A percentile compares a stretch with the other conserved stretches of the same genome.
Evolutionary conservation across 2,888 invertebrate species (phyloP).

Genomic region (Sceliomorpha sp.): DNA sequence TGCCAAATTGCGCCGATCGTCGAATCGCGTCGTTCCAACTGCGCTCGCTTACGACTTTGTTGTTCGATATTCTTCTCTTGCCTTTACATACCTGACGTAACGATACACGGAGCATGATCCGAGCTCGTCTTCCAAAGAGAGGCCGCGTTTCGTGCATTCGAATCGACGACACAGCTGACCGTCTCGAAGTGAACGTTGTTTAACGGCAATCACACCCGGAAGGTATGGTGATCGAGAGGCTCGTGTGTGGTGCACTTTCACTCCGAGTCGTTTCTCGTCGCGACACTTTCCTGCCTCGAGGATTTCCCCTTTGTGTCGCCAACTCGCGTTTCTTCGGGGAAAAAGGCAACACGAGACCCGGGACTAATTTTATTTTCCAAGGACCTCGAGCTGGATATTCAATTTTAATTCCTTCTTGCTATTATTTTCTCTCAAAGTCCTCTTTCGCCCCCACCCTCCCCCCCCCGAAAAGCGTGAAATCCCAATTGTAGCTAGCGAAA

Average conservation of each 20-base stretch:
- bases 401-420: too few relatives aligned
- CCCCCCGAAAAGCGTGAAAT: too few relatives aligned
- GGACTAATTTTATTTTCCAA: too few relatives aligned
- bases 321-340: slow-evolving; percentile 5
- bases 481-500: too few relatives aligned
- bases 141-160: slow-evolving; percentile 12
- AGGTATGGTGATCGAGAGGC: slow-evolving; percentile 54
- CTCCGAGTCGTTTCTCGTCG: slow-evolving; percentile 58
- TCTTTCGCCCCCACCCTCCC: too few relatives aligned
- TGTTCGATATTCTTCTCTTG: too few relatives aligned
- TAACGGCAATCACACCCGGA: slow-evolving; percentile 65
- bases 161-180: slow-evolving; percentile 21
- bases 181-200: slow-evolving; percentile 63
- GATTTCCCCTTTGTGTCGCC: slow-evolving; percentile 41
- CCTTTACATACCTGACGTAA: too few relatives aligned
- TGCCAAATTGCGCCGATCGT: slow-evolving; percentile 8
- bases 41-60: too few relatives aligned
- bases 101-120: slow-evolving; percentile 22
- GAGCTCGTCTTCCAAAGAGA: slow-evolving; percentile 42
- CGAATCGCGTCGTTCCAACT: too few relatives aligned
- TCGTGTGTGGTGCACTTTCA: slow-evolving; percentile 67
- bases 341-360: slow-evolving; percentile 7
- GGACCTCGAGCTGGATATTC: too few relatives aligned
- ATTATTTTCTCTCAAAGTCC: too few relatives aligned
- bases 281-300: slow-evolving; percentile 61